These are phyloP conservation scores for Atta colombica DNA, from an alignment of 1,140 invertebrate genomes.

Conservation along the genomic window DNA sequence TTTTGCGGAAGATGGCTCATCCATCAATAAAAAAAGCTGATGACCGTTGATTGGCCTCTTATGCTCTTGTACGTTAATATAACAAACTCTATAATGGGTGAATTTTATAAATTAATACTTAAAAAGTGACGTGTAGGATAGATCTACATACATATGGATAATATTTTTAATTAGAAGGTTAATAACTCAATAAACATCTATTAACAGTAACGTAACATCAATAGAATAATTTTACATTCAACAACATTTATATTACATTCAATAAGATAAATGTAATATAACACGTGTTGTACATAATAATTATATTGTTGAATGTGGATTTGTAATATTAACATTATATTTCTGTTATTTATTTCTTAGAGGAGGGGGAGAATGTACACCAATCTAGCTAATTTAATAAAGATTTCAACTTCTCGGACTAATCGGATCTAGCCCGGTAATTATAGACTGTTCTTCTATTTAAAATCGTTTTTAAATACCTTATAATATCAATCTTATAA, in stretches of 20 bases:
- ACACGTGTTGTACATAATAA: no score
- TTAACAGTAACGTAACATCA: no score
- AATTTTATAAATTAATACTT: background rate
- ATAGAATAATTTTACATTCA: no score
- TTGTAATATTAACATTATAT: no score
- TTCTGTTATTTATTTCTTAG: no score
- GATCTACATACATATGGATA: background rate
- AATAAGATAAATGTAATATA: no score
- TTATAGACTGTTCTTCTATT: no score
- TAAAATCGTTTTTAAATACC: no score
- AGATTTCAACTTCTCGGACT: background rate
- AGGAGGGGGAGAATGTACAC: no score
- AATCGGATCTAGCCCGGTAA: background rate
- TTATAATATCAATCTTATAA: no score
- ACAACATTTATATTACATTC: no score
- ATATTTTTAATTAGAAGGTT: background rate
- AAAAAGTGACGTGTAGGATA: background rate
- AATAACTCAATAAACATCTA: background rate
- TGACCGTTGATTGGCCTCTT: conserved; percentile 25
- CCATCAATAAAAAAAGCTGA: conserved; percentile 27
- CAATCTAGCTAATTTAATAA: conserved; percentile 1
- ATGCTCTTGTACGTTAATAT: background rate
- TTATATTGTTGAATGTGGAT: no score
- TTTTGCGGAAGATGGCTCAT: conserved; percentile 23
- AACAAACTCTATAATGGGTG: background rate